Evolutionary conservation across 2,888 invertebrate genomes (phyloP).

Genomic region (Coelogynopora nodosa): DNA sequence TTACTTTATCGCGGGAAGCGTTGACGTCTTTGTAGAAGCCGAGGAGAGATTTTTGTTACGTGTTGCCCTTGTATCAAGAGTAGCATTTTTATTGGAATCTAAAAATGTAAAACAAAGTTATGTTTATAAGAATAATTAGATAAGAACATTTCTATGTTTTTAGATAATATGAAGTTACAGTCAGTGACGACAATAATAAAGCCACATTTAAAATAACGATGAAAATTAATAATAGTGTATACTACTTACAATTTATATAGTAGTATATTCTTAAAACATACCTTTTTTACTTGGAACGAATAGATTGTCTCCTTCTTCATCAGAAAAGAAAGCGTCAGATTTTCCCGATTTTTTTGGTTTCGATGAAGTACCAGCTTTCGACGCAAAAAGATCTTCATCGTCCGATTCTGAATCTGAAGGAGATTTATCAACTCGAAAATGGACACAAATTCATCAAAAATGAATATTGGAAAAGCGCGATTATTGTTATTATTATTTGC

Average conservation of each 20-base stretch:
- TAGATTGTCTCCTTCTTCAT: background rate
- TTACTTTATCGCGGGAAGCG: background rate
- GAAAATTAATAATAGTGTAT: background rate
- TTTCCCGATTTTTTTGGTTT: background rate
- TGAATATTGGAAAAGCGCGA: too few species aligned
- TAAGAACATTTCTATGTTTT: too few species aligned
- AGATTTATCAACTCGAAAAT: too few species aligned
- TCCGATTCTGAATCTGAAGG: background rate
- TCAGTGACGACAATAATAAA: too few species aligned
- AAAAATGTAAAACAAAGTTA: too few species aligned
- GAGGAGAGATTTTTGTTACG: too few species aligned
- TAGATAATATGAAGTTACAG: too few species aligned
- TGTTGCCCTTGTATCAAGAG: background rate
- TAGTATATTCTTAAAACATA: background rate
- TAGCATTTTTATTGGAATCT: background rate
- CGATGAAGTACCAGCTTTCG: background rate
- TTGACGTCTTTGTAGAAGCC: background rate
- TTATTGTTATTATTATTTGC: too few species aligned
- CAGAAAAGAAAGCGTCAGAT: background rate
- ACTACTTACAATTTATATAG: background rate
- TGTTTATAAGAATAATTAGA: too few species aligned
- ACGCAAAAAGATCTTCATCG: background rate
- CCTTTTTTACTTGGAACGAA: constrained; percentile 2
- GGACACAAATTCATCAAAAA: too few species aligned
- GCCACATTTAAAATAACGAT: background rate